Evolutionary conservation across 2,888 invertebrate species (phyloP), one percentile per base, ranked within the genome.

Genomic region (Ischnus inquisitorius): DNA sequence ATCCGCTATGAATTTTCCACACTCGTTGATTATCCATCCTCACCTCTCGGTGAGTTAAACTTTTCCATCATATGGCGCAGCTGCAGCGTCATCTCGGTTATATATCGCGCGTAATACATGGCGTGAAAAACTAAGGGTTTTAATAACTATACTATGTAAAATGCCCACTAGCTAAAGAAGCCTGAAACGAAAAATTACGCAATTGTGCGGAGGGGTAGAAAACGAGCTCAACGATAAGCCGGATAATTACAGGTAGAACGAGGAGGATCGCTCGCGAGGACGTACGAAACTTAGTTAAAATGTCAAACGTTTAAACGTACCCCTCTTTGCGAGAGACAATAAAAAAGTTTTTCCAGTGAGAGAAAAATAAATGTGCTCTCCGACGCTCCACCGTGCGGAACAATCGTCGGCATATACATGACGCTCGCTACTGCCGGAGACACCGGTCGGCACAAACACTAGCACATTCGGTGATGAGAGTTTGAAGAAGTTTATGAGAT

Each of bases 401-500:
- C 68, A 75, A 81, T 67, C 60, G 72, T 28, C 74, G 51, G 10
- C 43, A 64, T 39, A 46, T 64, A 71, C 79, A 62, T 51, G 16
- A 48, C 54, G 77, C 54, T 34, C 12, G 3, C 54, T 6, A 54
- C 22, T 82, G 62, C 46, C 43, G 71, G 43, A 68, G 71, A 83
- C 77, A 79, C 65, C 48, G 19, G 16, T 46, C 48, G 16, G 71
- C 54, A 83, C 72, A 54, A 74, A 57, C 51, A 34, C 76, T 39
- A 64, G 51, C 48, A 51, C 46, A 77, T 80, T 51, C 60, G 67
- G 60, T 60, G 76, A 57, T 54, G 62, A 77, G 67, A 80, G 83
- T 83, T 83, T 64, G 51, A 76, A 43, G 43, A 83, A 83, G 77
- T 83, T 83, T 83, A 80, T 77, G 68, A 64, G 80, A 83, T 83